Conservation (phyloP, 2,113 vertebrate species). For the Spea bombifrons region DNA sequence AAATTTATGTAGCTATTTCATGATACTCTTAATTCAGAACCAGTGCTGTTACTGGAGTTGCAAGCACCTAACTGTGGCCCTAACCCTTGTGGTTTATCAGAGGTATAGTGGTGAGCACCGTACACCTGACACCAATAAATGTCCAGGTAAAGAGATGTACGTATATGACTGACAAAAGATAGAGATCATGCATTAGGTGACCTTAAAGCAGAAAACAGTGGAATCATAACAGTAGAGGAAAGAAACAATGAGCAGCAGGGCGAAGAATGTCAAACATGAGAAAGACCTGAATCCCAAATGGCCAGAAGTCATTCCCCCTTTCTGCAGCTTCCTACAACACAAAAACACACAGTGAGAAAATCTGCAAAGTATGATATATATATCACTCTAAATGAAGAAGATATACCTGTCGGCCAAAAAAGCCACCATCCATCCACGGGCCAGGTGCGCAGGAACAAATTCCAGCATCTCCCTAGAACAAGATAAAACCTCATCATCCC, state of each 20-base stretch:
- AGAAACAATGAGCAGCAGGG: neutral
- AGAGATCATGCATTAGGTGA: no score
- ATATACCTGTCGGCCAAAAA: constrained; percentile 84
- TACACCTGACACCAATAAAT: no score
- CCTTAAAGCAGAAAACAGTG: no score
- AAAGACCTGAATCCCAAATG: constrained; percentile 86
- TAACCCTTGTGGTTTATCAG: no score
- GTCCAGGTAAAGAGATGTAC: no score
- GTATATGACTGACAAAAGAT: no score
- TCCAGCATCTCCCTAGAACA: constrained; percentile 79
- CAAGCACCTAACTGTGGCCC: no score
- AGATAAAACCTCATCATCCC: neutral
- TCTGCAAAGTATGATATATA: neutral
- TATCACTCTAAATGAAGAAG: neutral
- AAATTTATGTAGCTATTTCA: no score
- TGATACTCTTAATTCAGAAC: no score
- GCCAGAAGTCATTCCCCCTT: constrained; percentile 72
- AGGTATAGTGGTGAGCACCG: no score
- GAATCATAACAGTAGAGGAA: neutral
- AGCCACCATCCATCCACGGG: constrained; percentile 59
- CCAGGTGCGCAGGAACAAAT: constrained; percentile 76
- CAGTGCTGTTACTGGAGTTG: no score
- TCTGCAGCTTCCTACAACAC: constrained; percentile 83
- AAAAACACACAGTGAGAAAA: constrained; percentile 59
- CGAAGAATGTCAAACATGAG: constrained; percentile 50